Conservation (phyloP, 2,113 vertebrate species). For the Oplegnathus fasciatus region DNA sequence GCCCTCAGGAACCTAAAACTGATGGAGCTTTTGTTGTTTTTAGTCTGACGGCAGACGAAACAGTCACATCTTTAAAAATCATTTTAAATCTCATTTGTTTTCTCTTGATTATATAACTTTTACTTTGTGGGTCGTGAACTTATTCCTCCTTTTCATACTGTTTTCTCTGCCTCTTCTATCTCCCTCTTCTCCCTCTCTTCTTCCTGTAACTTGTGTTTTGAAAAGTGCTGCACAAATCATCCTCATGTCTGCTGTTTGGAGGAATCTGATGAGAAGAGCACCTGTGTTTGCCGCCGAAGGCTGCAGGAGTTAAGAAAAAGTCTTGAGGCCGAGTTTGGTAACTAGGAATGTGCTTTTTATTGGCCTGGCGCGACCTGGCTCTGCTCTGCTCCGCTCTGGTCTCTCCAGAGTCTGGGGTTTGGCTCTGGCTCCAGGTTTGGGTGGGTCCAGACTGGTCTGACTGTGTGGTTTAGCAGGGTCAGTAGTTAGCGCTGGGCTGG, state of each 20-base stretch:
- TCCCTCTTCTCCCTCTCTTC: background rate
- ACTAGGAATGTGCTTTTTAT: constrained; percentile 37
- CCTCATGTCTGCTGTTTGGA: background rate
- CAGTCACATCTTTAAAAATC: background rate
- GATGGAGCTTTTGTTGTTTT: no score
- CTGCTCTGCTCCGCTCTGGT: constrained; percentile 29
- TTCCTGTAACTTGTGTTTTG: background rate
- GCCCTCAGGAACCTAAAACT: no score
- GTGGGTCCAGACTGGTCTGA: constrained; percentile 63
- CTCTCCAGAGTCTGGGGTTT: constrained; percentile 59
- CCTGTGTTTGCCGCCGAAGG: constrained; percentile 13
- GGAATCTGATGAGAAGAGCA: constrained; percentile 32
- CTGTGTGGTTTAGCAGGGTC: constrained; percentile 66
- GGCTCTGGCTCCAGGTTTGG: constrained; percentile 67
- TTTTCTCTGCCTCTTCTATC: background rate
- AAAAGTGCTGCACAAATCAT: background rate
- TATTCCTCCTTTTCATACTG: background rate
- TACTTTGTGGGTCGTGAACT: background rate
- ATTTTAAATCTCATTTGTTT: background rate
- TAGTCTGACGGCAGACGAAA: no score
- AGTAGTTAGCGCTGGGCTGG: constrained; percentile 56
- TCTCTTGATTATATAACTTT: background rate
- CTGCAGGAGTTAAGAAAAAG: background rate
- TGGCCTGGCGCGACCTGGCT: constrained; percentile 33
- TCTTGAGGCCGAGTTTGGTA: constrained; percentile 28